Base-by-base conservation (phyloP, 1,140 invertebrate species). In the Neelides sp. region DNA sequence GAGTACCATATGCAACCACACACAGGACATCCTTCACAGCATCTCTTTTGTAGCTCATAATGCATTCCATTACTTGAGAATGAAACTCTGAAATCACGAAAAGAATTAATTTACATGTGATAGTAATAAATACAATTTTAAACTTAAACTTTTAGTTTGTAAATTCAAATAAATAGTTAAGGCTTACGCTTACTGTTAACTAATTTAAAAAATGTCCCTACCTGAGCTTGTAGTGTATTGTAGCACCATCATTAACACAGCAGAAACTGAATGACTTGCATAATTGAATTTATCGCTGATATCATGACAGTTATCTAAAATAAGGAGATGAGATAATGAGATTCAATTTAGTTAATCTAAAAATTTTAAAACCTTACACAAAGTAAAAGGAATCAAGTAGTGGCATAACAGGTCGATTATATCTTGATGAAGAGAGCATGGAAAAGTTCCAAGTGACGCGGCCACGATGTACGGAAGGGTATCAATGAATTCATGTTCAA, bases 221-320 rank as follows among this genome's bases (percentile, higher is more conserved):
- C 86, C 83, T 64, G 84, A 78, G 71, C 92, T 92, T 50, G 76
- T 81, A 4, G 90, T 92, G 67, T 97, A 93, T 65, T 98, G 92
- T 64, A 98, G 85, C 13, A 98, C 83, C 77, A 96, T 85, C 83
- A 97, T 97, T 30, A 98, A 81, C 42, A 98, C 85, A 12, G 90
- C 87, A 10, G 92, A 83, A 5, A 94, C 82, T 5, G 91, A 95
- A 63, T 91, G 86, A 59, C 79, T 82, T 4, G 89, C 86, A 67
- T 92, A 90, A 61, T 83, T 84, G 62, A 84, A 80, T 54, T 76
- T 75, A 51, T 79, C 78, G 28, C 52, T 19, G 40, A 20, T 41
- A 40, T 62, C 54, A 32, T 57, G 49, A 35, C 52, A 52, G 30
- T 57, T 57, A 41, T 52, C 55, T 61, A 24, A 1, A 23, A 28